Evolutionary conservation across 92 coral and sea anemone species (phyloP).

Genomic region (Palythoa caribaeorum): DNA sequence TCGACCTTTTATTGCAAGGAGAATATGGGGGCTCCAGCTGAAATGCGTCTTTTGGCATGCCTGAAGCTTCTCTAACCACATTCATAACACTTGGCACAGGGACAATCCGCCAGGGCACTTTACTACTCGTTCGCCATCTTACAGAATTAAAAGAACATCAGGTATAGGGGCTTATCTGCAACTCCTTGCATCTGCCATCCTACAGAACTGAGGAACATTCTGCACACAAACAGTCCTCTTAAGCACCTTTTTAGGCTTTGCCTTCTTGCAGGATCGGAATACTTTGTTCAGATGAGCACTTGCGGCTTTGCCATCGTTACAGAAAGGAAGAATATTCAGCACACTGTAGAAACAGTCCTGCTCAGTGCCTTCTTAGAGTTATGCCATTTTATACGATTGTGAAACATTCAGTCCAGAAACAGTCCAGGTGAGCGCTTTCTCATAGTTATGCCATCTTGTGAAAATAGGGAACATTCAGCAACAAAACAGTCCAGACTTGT

Average conservation of each 20-base stretch:
- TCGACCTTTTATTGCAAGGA: no score
- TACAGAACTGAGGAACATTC: background rate
- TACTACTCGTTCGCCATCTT: background rate
- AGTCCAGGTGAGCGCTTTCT: background rate
- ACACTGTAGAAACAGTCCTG: background rate
- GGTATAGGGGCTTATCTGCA: no score
- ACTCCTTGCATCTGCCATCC: no score
- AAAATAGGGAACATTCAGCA: no score
- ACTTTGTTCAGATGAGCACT: no score
- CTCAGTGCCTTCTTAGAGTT: background rate
- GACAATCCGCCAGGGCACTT: background rate
- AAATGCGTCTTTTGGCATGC: no score
- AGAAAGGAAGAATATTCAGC: no score
- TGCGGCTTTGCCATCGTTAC: no score
- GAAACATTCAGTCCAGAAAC: background rate
- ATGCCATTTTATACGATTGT: background rate
- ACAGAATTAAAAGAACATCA: no score
- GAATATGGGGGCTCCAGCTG: no score
- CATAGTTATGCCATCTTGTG: constrained; percentile 70
- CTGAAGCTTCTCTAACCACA: no score
- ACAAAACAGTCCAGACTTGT: no score
- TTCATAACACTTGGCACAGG: background rate
- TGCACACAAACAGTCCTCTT: background rate
- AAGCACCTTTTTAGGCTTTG: background rate
- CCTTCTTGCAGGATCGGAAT: background rate